Base-by-base conservation (phyloP, 2,113 vertebrate species). In the Bothrops jararaca region DNA sequence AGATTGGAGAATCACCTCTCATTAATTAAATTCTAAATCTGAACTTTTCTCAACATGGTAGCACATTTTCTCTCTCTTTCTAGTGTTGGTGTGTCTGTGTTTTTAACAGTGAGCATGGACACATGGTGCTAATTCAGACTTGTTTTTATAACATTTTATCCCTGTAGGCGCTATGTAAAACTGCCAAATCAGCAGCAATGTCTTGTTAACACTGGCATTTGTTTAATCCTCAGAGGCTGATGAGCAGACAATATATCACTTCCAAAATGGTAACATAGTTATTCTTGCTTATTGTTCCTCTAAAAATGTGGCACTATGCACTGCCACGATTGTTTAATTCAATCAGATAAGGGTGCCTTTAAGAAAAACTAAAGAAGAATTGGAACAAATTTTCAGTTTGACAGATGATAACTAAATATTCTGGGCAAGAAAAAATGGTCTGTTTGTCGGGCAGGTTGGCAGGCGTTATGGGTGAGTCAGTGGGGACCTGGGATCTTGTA, bases 11-110 rank as follows among this genome's bases (percentile, higher is more conserved):
- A n/a, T 90, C 0, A 0, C 3, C 74, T 57, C 0, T 52, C 20
- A 93, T 69, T 86, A 89, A 60, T 86, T 91, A 88, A 24, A 74
- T 93, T 93, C 53, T 34, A 89, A 95, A 95, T 26, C 1, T 93
- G 23, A 8, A 57, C 64, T 89, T 80, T 22, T 18, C 53, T 93
- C 74, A 94, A 93, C 0, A 94, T 58, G 80, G 0, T 1, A 42
- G 74, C 74, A 80, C 34, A 80, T 22, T 9, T 42, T 80, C 18
- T 39, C 15, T 80, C n/a, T 80, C 74, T 80, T 42, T 22, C 34
- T 42, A 22, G 18, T 9, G 74, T 80, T 80, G 18, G 34, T 80
- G 34, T 34, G 74, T 22, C 15, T 1, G 6, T 18, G 2, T 10
- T 18, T 42, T 52, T 26, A 53, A 64, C 22, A 5, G 5, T 88